phyloP scores from a whole-genome alignment of 2,797 vertebrate species.

The Macropus fuliginosus region DNA sequence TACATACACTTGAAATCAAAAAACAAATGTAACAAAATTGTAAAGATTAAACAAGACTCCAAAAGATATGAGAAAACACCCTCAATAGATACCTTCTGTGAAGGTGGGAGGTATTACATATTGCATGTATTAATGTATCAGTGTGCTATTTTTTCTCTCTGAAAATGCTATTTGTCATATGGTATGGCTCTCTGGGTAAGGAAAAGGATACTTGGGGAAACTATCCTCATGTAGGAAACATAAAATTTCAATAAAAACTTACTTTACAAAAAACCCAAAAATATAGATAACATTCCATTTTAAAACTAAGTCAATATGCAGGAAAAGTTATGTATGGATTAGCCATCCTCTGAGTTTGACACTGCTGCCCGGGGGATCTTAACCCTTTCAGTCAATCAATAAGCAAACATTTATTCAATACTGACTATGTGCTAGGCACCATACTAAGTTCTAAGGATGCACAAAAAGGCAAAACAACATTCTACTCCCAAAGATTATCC shows the following conservation, averaged over 20 bases:
- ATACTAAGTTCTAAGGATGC: not conserved
- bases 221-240: not conserved
- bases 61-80: not conserved
- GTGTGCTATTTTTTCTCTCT: not conserved
- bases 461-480: not conserved
- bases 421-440: not conserved
- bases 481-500: not conserved
- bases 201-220: not conserved
- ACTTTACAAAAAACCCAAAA: not conserved
- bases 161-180: not conserved
- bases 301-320: not conserved
- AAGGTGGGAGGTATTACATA: not conserved
- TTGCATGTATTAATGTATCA: not conserved
- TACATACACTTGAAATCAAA: not conserved
- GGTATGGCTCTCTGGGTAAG: not conserved
- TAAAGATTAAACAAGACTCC: not conserved
- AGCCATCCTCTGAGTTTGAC: not conserved
- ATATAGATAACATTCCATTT: not conserved
- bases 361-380: not conserved
- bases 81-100: not conserved
- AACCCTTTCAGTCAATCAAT: not conserved
- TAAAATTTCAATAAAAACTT: not conserved
- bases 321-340: not conserved
- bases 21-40: not conserved
- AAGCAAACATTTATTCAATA: not conserved